A percentile compares a stretch with the other conserved stretches of the same genome.
Conservation (phyloP, 2,797 vertebrate genomes). For the Buphagus erythrorhynchus region DNA sequence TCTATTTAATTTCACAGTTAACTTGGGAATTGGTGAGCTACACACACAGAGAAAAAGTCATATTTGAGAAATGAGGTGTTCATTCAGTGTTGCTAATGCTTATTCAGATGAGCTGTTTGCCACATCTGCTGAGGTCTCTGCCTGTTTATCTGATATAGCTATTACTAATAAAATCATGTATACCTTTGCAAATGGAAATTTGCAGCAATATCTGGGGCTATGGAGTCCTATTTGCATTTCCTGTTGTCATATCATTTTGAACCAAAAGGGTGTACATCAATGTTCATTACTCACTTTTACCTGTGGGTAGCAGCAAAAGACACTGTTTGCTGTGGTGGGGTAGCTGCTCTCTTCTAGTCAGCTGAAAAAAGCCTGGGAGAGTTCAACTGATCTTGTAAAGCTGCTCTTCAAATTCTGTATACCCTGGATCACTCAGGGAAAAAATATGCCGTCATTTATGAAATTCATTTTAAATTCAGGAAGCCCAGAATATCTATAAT, state of each 20-base stretch:
- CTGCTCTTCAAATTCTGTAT: neutral
- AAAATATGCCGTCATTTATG: neutral
- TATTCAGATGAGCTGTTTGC: neutral
- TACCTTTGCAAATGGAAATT: neutral
- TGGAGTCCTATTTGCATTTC: neutral
- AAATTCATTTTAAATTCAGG: neutral
- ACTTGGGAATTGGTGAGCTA: neutral
- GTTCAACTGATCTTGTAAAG: neutral
- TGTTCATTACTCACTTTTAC: constrained; percentile 49
- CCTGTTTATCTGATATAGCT: neutral
- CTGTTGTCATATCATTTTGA: neutral
- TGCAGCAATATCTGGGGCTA: neutral
- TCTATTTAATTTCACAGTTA: constrained; percentile 31
- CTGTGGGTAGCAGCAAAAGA: constrained; percentile 68
- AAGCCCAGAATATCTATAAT: neutral
- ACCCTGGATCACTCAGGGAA: neutral
- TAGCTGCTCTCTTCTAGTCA: neutral
- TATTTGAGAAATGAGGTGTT: constrained; percentile 3
- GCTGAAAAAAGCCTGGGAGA: neutral
- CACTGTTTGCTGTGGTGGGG: constrained; percentile 8
- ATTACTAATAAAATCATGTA: neutral
- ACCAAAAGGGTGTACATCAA: neutral
- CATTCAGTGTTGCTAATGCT: neutral
- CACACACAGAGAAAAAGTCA: neutral
- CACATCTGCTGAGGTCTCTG: neutral